Evolutionary conservation across 2,113 vertebrate species (phyloP), one percentile per base, ranked within the genome.

Genomic region (Tachysurus fulvidraco): DNA sequence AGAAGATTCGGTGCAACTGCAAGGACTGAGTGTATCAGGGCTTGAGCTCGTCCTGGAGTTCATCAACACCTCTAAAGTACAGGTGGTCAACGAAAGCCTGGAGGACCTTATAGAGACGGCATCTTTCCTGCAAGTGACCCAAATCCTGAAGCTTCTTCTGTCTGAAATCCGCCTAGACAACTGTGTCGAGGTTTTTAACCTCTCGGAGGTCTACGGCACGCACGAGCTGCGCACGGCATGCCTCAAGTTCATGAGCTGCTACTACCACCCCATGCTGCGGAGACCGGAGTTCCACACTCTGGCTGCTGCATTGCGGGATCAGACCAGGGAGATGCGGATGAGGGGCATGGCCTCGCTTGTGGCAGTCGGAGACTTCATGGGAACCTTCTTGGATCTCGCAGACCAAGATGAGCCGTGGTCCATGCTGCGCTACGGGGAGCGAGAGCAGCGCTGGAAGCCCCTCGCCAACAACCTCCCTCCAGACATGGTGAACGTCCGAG

Each of bases 31-130:
- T 84, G 96, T 95, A 0, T 92, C 93, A 16, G 98, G 98, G 8
- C 93, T 99, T 93, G 97, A 98, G 92, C 93, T 97, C 83, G 98
- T 98, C 86, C 93, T 99, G 88, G 95, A 96, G 92, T 99, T 98
- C 93, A 97, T 98, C 92, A 96, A 96, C 91, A 97, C 96, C n/a
- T 95, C 94, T 71, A 94, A 95, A 88, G 94, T 95, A 2, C 93
- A 95, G 85, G 90, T 95, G 8, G 93, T 88, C 19, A 94, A 94
- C 81, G 95, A 95, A 91, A 96, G 96, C 11, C 91, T 99, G 91
- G 94, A 97, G 83, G 97, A 97, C 81, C 93, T 99, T 90, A 96
- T 99, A 74, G 97, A 99, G 87, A 96, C 96, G 0, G 98, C 98
- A 12, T 97, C 96, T 78, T 99, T 97, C 91, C 87, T 99, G 50